Base-by-base conservation (phyloP, 1,140 invertebrate species). In the Formica selysi region DNA sequence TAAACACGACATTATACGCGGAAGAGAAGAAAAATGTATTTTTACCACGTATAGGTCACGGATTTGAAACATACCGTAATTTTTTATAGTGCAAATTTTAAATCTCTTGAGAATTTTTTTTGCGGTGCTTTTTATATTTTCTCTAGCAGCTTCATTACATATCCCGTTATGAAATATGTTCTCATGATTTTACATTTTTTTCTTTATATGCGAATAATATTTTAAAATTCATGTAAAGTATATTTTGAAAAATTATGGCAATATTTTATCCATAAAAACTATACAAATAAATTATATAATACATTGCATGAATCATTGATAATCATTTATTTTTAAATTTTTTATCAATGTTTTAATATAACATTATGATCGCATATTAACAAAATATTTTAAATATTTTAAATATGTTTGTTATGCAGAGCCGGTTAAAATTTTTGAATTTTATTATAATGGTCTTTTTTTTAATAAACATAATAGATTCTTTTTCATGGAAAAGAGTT, bases 51-150 rank as follows among this genome's bases (percentile, higher is more conserved):
- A 11, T 26, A 22, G 13, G 8, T 36, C 13, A 51, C 16, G 16
- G 1, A 2, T 16, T 38, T 38, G 32, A 64, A 68, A 68, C 1
- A 26, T 13, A 41, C 1, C 0, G 3, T 38, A 13, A 48, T 79
- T 41, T 67, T 51, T 51, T 71, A 68, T 54, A 16, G 13, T 54
- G 7, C 13, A 67, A 32, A 36, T 79, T 38, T 68, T 26, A 19
- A 68, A 79, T 10, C n/a, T 65, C 68, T 32, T 26, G 4, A 26
- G 54, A 67, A 16, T 78, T 67, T 76, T 76, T 73, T 62, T 57
- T 74, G 44, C 29, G 4, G 3, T 29, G 5, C 16, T 79, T 68
- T 79, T 67, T 8, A 57, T 8, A 26, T 51, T 51, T 5, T 51
- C 16, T 51, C 1, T 22, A 68, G 13, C 38, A 68, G 62, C 44